These are phyloP conservation scores for Globicephala melas DNA, from an alignment of 2,113 vertebrate genomes.

Conservation along the genomic window DNA sequence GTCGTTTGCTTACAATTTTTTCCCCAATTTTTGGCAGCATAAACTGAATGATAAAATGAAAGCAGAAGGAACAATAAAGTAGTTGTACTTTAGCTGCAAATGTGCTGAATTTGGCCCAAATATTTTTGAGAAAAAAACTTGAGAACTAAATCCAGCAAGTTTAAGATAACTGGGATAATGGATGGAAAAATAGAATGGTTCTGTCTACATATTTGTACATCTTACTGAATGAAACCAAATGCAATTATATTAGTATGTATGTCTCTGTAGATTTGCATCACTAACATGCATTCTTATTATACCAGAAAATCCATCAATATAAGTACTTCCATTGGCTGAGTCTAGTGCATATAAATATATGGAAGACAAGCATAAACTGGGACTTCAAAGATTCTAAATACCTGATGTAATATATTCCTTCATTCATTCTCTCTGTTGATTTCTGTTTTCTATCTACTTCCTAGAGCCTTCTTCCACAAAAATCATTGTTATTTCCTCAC, in stretches of 20 bases:
- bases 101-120: not conserved
- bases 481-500: not conserved
- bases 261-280: not conserved
- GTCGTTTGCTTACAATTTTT: not conserved
- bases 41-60: not conserved
- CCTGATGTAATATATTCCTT: not conserved
- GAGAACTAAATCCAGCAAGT: not conserved
- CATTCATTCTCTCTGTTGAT: not conserved
- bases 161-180: not conserved
- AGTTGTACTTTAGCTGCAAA: not conserved
- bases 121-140: not conserved
- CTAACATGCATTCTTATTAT: not conserved
- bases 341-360: not conserved
- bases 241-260: not conserved
- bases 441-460: not conserved
- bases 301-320: not conserved
- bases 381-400: not conserved
- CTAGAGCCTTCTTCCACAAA: not conserved
- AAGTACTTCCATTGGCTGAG: not conserved
- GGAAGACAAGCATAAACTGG: not conserved
- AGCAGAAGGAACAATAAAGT: not conserved
- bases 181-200: not conserved
- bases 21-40: not conserved
- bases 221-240: not conserved
- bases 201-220: not conserved